Evolutionary conservation across 2,113 vertebrate species (phyloP), one percentile per base, ranked within the genome.

Genomic region (Mohoua ochrocephala): DNA sequence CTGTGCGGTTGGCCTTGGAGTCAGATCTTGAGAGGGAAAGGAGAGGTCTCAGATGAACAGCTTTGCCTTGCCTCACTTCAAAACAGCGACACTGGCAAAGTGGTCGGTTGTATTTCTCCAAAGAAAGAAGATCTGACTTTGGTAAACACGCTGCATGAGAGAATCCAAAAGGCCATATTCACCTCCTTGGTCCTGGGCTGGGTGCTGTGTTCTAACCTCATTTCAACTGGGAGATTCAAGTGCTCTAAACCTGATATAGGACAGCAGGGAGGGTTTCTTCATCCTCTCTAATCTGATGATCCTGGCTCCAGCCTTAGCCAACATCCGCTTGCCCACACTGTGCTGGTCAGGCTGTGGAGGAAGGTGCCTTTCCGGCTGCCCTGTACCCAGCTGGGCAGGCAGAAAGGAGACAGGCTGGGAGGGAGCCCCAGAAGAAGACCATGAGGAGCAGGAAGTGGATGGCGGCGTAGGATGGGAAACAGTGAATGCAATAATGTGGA

Each of bases 271-370:
- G 39, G 26, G 13, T 74, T 93, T 83, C 42, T 63, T 90, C 28
- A 17, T 28, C 42, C 11, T 57, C 67, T 83, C 54, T 1, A 0
- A 47, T 45, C 35, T 10, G 17, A 5, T 4, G 9, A n/a, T 61
- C 19, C 22, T 73, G 78, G 31, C 35, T 64, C 39, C 49, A 47
- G 44, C 35, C 77, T n/a, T 52, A 60, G 52, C 54, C 42, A 59
- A 42, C 39, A n/a, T 21, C 44, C 0, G 0, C 28, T 59, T 56
- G 11, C 8, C 30, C 13, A 0, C 6, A 2, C 22, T 21, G 1
- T 50, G 35, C 49, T 37, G 42, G 20, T 7, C 70, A 56, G 74
- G 39, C 67, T 69, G 28, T 13, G n/a, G 61, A 74, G 31, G 16
- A 68, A 59, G n/a, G 24, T 13, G 41, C 31, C 15, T 42, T 80